These are phyloP conservation scores for Odobenus rosmarus DNA, from an alignment of 2,113 vertebrate genomes.

Conservation along the genomic window DNA sequence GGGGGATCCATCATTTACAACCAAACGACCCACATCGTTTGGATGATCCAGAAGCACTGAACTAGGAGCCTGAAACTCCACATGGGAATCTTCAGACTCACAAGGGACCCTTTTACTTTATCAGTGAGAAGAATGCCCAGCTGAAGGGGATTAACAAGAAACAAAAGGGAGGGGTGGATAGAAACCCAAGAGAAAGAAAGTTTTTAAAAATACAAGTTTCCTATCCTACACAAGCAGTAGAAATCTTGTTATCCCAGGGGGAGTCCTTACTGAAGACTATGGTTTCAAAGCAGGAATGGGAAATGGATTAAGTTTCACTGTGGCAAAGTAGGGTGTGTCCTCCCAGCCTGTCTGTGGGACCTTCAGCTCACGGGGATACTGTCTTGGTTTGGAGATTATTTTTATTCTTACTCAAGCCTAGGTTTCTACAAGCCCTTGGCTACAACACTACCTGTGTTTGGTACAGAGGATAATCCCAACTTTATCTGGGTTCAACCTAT, in stretches of 20 bases:
- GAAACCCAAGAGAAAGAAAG: not conserved
- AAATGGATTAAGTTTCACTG: not conserved
- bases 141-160: not conserved
- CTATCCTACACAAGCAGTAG: not conserved
- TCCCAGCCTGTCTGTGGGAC: not conserved
- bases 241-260: not conserved
- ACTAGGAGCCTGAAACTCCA: not conserved
- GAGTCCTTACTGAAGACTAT: not conserved
- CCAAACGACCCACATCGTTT: not conserved
- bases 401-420: not conserved
- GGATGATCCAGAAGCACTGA: not conserved
- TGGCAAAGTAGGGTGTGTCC: not conserved
- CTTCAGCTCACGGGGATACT: fast-evolving
- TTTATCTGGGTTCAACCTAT: conserved; percentile 5
- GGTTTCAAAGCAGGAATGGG: not conserved
- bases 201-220: not conserved
- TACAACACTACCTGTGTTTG: not conserved
- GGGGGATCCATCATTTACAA: not conserved
- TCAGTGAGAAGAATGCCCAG: not conserved
- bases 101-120: not conserved
- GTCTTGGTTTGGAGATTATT: not conserved
- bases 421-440: not conserved
- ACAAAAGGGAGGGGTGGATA: fast-evolving
- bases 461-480: not conserved
- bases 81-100: not conserved